phyloP scores from a whole-genome alignment of 2,797 vertebrate genomes.

The Phrynocephalus forsythii region DNA sequence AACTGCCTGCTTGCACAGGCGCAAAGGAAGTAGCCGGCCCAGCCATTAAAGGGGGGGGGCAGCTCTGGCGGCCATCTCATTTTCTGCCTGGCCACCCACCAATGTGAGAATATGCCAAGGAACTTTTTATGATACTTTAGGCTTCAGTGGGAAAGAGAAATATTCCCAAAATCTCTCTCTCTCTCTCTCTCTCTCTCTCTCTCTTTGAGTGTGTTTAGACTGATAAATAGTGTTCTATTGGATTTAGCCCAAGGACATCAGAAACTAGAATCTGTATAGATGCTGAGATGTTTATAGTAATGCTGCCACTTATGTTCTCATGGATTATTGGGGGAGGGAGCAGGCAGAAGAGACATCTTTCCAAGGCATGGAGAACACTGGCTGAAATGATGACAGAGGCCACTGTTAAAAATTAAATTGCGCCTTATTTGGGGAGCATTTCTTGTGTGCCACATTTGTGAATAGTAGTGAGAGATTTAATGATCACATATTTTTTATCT shows the following conservation, averaged over 20 bases:
- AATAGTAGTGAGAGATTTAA: conserved; percentile 99
- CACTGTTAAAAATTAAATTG: conserved; percentile 99
- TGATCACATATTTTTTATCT: conserved; percentile 99
- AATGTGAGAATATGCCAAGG: not conserved
- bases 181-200: no score
- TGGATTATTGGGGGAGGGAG: rapidly evolving
- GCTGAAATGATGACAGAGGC: conserved; percentile 99
- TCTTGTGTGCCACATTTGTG: conserved; percentile 98
- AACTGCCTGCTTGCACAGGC: no score
- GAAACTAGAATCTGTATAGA: not conserved
- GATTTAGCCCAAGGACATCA: not conserved
- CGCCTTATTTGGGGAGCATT: conserved; percentile 98
- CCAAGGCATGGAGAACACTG: conserved; percentile 71
- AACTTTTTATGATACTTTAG: not conserved
- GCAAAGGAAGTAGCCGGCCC: no score
- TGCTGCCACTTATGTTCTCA: not conserved
- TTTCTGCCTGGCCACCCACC: no score
- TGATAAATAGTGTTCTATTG: not conserved
- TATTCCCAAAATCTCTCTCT: not conserved
- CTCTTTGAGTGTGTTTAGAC: not conserved
- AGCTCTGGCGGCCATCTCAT: no score
- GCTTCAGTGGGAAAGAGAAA: not conserved
- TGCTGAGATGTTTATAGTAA: not conserved
- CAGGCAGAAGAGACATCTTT: conserved; percentile 49
- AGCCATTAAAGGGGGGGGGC: no score